Evolutionary conservation across 2,888 invertebrate genomes (phyloP).

Genomic region (Julus scanicus): DNA sequence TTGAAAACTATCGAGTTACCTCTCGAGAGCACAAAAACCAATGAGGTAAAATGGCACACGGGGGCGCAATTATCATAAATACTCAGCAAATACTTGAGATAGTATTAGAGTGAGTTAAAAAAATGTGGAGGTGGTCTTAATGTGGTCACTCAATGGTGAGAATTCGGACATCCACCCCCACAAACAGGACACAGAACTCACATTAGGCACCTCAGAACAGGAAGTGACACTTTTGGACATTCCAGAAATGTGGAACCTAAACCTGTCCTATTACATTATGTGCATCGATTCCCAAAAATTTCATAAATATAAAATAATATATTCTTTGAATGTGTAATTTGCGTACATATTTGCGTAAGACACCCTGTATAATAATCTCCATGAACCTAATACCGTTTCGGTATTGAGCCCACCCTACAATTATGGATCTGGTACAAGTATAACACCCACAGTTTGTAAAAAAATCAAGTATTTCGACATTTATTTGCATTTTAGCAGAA

Average conservation of each 20-base stretch:
- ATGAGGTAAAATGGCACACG: background rate
- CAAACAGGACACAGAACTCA: background rate
- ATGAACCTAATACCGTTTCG: slow-evolving; percentile 30
- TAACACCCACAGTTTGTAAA: background rate
- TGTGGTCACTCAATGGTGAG: slow-evolving; percentile 21
- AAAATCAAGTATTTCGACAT: slow-evolving; percentile 36
- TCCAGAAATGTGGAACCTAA: background rate
- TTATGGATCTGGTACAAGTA: slow-evolving; percentile 34
- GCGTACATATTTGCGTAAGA: background rate
- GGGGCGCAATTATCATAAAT: background rate
- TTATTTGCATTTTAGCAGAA: slow-evolving; percentile 2
- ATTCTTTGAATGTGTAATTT: too few species aligned
- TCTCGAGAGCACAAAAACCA: background rate
- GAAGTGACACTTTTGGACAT: slow-evolving; percentile 13
- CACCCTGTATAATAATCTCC: background rate
- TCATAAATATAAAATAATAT: too few species aligned
- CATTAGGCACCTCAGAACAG: slow-evolving; percentile 1
- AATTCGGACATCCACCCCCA: slow-evolving; percentile 22
- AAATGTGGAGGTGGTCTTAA: slow-evolving; percentile 27
- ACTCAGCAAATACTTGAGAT: background rate
- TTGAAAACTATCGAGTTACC: slow-evolving; percentile 16
- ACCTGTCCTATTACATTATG: too few species aligned
- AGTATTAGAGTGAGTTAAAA: background rate
- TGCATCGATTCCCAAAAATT: too few species aligned
- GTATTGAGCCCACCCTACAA: slow-evolving; percentile 29